Evolutionary conservation across 2,888 invertebrate genomes (phyloP), one percentile per base, ranked within the genome.

Genomic region (Halictus quadricinctus): DNA sequence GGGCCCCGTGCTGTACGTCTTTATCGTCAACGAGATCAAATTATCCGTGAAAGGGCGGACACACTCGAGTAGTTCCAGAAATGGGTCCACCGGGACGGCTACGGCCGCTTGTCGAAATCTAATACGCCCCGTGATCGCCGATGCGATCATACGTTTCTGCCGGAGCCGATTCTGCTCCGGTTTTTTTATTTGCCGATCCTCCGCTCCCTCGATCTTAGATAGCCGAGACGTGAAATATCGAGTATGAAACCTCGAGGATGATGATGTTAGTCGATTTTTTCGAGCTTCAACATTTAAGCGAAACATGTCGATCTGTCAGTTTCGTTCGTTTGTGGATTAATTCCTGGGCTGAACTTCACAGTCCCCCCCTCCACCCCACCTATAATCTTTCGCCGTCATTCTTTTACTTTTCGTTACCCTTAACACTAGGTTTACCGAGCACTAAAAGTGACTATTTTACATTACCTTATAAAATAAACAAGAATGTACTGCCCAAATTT

Each of bases 1-100:
- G 81, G 66, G 43, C 21, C 80, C 41, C 79, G 88, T 89, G 89
- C 89, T 89, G 89, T 90, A 87, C 89, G 85, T 88, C 89, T 91
- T 92, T 92, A 93, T 93, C 93, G 91, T 91, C 92, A 91, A 92
- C 91, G 84, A 87, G 90, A 93, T 93, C 93, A 92, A 91, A 93
- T 93, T 93, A 92, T 92, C 91, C 88, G 90, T 87, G 89, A 91
- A 91, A 91, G 89, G 90, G 88, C 88, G 87, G 91, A 90, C 85
- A 91, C 90, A 89, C 88, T 87, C 81, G 88, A 88, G 85, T 90
- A 88, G 86, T 81, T 87, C 79, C 80, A 89, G 86, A 91, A 91
- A 92, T 88, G 84, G 89, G 82, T 83, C 81, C 83, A 84, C 18
- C 85, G 79, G 70, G 10, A 83, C 72, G 75, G 72, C 69, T 72